Conservation (phyloP, 2,113 vertebrate species). For the Stercorarius parasiticus region DNA sequence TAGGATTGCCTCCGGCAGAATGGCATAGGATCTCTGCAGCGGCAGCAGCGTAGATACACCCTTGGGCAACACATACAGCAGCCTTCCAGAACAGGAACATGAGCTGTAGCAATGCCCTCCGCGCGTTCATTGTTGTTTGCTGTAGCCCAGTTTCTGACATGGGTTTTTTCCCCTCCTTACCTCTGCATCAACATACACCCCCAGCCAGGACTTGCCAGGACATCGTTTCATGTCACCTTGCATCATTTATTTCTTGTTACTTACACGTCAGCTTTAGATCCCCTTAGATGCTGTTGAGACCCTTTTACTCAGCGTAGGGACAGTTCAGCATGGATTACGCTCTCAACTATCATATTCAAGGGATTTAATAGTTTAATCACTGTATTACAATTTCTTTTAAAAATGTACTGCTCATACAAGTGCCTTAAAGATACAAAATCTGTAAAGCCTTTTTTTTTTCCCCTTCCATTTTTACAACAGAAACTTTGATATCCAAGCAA, state of each 20-base stretch:
- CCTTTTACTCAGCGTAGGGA: neutral
- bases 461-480: neutral
- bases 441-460: neutral
- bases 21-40: neutral
- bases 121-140: accelerated
- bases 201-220: neutral
- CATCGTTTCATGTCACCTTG: accelerated
- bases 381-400: neutral
- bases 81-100: neutral
- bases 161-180: accelerated
- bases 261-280: neutral
- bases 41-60: neutral
- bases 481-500: neutral
- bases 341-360: neutral
- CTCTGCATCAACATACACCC: too few species aligned
- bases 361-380: neutral
- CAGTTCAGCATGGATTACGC: neutral
- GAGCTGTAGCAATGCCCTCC: neutral
- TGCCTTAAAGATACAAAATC: neutral
- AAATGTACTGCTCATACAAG: neutral
- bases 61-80: neutral
- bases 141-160: neutral
- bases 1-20: neutral
- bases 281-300: neutral
- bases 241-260: neutral